Conservation (phyloP, 2,113 vertebrate species). For the Oceanodroma tethys region DNA sequence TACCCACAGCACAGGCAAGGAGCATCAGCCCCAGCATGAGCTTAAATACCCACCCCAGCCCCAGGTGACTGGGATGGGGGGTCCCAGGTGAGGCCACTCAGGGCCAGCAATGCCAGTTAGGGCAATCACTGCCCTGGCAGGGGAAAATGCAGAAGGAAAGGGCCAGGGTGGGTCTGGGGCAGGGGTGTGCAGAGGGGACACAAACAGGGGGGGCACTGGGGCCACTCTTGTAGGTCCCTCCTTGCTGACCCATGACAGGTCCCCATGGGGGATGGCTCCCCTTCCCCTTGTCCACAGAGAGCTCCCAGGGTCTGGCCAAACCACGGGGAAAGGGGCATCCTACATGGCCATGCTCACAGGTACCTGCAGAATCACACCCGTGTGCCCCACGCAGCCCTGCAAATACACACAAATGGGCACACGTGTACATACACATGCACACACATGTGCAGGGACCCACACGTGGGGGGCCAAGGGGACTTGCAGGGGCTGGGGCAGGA, state of each 20-base stretch:
- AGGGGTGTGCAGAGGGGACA: background rate
- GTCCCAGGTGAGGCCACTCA: background rate
- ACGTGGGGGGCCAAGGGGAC: background rate
- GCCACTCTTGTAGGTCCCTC: background rate
- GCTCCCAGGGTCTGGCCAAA: background rate
- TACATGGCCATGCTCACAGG: accelerated
- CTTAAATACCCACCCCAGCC: background rate
- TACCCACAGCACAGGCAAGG: background rate
- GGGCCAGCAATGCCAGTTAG: background rate
- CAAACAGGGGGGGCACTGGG: accelerated
- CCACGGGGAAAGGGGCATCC: accelerated
- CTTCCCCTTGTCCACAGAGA: background rate
- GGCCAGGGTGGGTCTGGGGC: background rate
- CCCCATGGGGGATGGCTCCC: background rate
- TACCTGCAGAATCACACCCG: background rate
- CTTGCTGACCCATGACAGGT: background rate
- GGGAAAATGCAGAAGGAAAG: background rate
- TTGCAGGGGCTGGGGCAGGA: background rate
- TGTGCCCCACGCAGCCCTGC: background rate
- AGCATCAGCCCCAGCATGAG: background rate
- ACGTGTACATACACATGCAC: background rate
- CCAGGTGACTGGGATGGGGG: background rate
- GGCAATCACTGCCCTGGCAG: background rate
- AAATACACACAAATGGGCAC: background rate
- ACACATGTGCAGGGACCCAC: accelerated